phyloP scores from a whole-genome alignment of 2,113 vertebrate genomes.

The Platanista minor region DNA sequence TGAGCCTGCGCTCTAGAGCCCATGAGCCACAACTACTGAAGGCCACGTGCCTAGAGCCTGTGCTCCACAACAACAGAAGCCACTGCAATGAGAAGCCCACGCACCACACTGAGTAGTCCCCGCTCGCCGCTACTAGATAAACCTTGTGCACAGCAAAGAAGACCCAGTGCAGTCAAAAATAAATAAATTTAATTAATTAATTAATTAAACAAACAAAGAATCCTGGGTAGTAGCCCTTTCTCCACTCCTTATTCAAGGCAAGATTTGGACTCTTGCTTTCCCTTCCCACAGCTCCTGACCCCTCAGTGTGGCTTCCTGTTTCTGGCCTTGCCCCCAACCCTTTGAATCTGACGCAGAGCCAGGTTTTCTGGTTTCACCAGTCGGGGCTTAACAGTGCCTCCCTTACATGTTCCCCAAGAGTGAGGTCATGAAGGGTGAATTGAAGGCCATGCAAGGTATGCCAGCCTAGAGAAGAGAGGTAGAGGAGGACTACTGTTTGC shows the following conservation, averaged over 20 bases:
- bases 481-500: not conserved
- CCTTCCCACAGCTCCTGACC: not conserved
- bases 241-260: not conserved
- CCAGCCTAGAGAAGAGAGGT: not conserved
- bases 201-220: too few relatives aligned
- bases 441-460: not conserved
- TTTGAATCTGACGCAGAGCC: not conserved
- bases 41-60: fast-evolving
- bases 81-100: too few relatives aligned
- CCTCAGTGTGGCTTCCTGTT: not conserved
- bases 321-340: not conserved
- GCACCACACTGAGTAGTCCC: too few relatives aligned
- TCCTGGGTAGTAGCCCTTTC: too few relatives aligned
- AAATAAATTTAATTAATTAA: too few relatives aligned
- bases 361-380: not conserved
- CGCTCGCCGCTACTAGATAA: too few relatives aligned
- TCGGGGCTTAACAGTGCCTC: not conserved
- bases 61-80: too few relatives aligned
- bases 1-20: too few relatives aligned
- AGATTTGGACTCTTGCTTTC: not conserved
- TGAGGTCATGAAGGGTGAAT: not conserved
- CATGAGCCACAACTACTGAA: too few relatives aligned
- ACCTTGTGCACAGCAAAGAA: too few relatives aligned
- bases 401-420: not conserved
- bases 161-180: too few relatives aligned